These are phyloP conservation scores for Pterophyllum scalare DNA, from an alignment of 2,113 vertebrate species.

Conservation along the genomic window DNA sequence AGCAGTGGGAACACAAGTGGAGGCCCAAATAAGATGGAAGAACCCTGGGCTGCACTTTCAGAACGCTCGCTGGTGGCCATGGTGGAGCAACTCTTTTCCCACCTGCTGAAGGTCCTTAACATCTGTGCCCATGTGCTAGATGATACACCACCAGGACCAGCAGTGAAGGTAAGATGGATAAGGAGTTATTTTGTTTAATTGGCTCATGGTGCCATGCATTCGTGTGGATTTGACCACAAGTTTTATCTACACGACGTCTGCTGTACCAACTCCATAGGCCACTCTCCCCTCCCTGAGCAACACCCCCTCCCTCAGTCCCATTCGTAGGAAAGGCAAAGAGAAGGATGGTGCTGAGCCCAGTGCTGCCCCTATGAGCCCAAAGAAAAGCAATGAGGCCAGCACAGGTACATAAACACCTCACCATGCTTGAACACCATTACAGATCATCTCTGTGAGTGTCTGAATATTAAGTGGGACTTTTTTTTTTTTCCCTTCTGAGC, in stretches of 20 bases:
- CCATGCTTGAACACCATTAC: neutral
- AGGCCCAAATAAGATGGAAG: constrained; percentile 86
- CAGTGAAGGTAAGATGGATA: constrained; percentile 84
- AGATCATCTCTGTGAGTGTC: neutral
- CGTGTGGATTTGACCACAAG: neutral
- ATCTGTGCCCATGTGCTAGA: constrained; percentile 97
- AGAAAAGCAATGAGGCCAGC: constrained; percentile 88
- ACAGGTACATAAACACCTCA: constrained; percentile 80
- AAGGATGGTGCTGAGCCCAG: constrained; percentile 86
- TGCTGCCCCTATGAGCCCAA: constrained; percentile 90
- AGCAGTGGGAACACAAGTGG: constrained; percentile 68
- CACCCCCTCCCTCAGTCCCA: constrained; percentile 94
- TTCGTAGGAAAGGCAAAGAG: constrained; percentile 95
- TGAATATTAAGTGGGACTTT: neutral
- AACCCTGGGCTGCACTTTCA: constrained; percentile 90
- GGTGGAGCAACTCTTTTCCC: constrained; percentile 95
- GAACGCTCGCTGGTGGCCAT: constrained; percentile 89
- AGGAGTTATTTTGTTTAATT: neutral
- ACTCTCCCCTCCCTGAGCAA: constrained; percentile 92
- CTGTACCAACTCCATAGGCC: constrained; percentile 79
- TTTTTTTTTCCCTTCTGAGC: constrained; percentile 67
- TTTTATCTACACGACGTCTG: neutral
- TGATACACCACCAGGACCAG: constrained; percentile 91
- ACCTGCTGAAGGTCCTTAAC: constrained; percentile 93
- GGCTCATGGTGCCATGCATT: neutral